Conservation (phyloP, 2,888 invertebrate genomes). For the Pemphredon lugubris region DNA sequence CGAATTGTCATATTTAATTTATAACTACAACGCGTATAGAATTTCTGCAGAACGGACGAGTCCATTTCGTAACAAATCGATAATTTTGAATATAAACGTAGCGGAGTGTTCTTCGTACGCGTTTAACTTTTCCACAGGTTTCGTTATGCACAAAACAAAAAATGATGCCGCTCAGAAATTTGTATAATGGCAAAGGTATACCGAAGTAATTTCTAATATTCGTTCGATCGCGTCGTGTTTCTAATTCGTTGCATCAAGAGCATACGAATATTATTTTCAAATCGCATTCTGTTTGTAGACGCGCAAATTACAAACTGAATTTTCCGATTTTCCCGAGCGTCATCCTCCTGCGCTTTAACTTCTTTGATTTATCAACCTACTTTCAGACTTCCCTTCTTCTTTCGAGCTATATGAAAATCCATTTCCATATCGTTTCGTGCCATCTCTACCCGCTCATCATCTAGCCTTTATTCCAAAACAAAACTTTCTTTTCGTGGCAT, state of each 20-base stretch:
- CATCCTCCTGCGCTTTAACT: conserved; percentile 1
- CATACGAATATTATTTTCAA: too few species aligned
- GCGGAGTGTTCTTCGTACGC: not conserved
- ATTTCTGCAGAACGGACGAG: conserved; percentile 3
- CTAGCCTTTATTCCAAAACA: conserved; percentile 33
- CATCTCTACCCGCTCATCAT: conserved; percentile 36
- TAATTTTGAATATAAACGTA: not conserved
- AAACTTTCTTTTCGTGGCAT: conserved; percentile 10
- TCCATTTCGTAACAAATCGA: conserved; percentile 5
- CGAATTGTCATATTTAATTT: too few species aligned
- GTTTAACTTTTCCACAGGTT: too few species aligned
- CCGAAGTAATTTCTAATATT: not conserved
- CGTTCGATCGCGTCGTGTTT: not conserved
- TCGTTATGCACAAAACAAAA: too few species aligned
- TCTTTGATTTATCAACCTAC: conserved; percentile 25
- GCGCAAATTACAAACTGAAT: too few species aligned
- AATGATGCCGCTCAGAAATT: too few species aligned
- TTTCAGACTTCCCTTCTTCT: conserved; percentile 9
- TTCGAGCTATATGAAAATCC: conserved; percentile 22
- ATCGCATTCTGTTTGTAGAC: too few species aligned
- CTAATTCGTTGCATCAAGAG: too few species aligned
- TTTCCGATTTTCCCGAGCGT: conserved; percentile 2
- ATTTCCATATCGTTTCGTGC: conserved; percentile 43
- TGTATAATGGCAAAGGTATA: not conserved
- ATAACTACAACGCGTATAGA: too few species aligned